These are phyloP conservation scores for Protonemura montana DNA, from an alignment of 2,888 invertebrate genomes.

Conservation along the genomic window DNA sequence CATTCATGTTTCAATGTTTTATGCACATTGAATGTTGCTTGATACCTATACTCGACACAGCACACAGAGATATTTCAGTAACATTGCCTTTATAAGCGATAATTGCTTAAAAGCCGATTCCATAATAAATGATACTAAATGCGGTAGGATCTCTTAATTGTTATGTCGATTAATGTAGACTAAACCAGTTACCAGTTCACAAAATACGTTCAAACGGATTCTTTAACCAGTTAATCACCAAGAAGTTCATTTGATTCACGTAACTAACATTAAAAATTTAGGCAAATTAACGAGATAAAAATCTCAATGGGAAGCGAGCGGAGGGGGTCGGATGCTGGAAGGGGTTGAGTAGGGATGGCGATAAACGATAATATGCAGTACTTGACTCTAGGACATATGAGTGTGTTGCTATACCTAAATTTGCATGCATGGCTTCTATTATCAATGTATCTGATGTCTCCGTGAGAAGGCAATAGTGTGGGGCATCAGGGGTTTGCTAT, in stretches of 20 bases:
- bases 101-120: background rate
- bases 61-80: background rate
- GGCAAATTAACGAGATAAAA: conserved; percentile 7
- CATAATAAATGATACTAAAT: background rate
- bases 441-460: conserved; percentile 7
- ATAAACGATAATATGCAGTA: background rate
- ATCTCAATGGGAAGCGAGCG: background rate
- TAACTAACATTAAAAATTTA: background rate
- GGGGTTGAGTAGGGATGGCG: background rate
- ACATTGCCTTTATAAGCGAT: background rate
- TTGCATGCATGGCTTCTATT: conserved; percentile 12
- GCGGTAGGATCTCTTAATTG: background rate
- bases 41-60: background rate
- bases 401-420: background rate
- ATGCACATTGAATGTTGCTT: background rate
- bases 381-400: background rate
- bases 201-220: background rate
- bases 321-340: background rate
- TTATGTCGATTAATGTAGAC: background rate
- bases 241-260: background rate
- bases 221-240: background rate
- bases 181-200: background rate
- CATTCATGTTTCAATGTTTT: background rate
- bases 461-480: background rate
- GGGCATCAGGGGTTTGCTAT: background rate